Evolutionary conservation across 1,140 invertebrate genomes (phyloP), one percentile per base, ranked within the genome.

Genomic region (Danaus melanippus): DNA sequence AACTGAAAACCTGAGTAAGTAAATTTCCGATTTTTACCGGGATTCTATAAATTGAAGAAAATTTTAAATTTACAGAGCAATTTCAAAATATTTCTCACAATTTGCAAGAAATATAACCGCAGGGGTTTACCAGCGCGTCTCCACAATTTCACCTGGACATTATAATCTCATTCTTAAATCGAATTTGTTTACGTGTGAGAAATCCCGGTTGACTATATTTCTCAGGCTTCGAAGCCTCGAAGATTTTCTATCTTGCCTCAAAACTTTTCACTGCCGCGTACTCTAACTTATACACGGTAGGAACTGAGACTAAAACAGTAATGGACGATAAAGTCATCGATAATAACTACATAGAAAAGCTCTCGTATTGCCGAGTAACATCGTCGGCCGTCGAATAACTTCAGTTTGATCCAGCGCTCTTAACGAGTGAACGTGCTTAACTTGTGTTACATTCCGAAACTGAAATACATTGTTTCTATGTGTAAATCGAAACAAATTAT

Each of bases 121-220:
- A 56, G 50, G 62, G 52, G 65, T 64, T 64, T 45, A 63, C 21
- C 21, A 32, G 21, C 54, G 49, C 58, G 58, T 53, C 49, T 62
- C 64, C 56, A 65, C 67, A 70, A 69, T 65, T 71, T 74, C 68
- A 75, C 69, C 71, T 72, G 64, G 62, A 66, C 69, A 68, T 74
- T 66, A 74, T 71, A 82, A 82, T 79, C 69, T 74, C 65, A 79
- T 78, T 78, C 70, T 69, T 74, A 66, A 74, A 79, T 79, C 66
- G 62, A 79, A 79, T 77, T 73, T 69, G 74, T 79, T 82, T 77
- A 79, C 74, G 69, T 74, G 71, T 71, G 71, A 79, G 68, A 75
- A 77, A 73, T 72, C 69, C 66, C 64, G 60, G 58, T 67, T 67
- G 62, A 68, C 64, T 58, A 58, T 70, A 67, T 72, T 60, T 63